A percentile compares a stretch with the other conserved stretches of the same genome.
Evolutionary conservation across 1,140 invertebrate species (phyloP).

Genomic region (Philotrypesis tridentata): DNA sequence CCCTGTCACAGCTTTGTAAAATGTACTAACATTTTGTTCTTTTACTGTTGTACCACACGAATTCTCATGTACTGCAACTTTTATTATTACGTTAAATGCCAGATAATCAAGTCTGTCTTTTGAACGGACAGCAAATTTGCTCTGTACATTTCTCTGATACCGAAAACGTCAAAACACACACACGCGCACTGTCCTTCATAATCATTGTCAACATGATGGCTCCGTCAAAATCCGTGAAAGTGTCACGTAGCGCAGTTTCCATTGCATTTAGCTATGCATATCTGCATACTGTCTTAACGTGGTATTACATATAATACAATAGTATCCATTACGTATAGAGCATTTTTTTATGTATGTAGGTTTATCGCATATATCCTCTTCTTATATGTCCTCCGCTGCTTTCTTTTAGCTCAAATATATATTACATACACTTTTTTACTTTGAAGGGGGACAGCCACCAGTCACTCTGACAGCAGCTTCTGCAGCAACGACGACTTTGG

Average conservation of each 20-base stretch:
- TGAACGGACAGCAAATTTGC: neutral
- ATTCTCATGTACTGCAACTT: neutral
- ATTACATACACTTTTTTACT: slow-evolving; percentile 69
- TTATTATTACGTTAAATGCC: slow-evolving; percentile 24
- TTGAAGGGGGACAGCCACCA: slow-evolving; percentile 64
- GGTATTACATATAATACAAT: slow-evolving; percentile 72
- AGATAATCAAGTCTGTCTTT: slow-evolving; percentile 3
- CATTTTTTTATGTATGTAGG: slow-evolving; percentile 58
- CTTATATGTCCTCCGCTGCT: slow-evolving; percentile 46
- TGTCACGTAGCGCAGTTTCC: slow-evolving; percentile 54
- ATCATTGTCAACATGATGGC: slow-evolving; percentile 29
- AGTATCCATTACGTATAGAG: slow-evolving; percentile 70
- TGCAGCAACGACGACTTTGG: slow-evolving; percentile 83
- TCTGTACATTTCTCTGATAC: slow-evolving; percentile 31
- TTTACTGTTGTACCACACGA: neutral
- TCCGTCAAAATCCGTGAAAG: slow-evolving; percentile 52
- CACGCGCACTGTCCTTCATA: slow-evolving; percentile 4
- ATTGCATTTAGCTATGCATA: slow-evolving; percentile 72
- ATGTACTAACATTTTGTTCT: slow-evolving; percentile 35
- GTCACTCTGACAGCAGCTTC: slow-evolving; percentile 86
- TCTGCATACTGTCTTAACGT: slow-evolving; percentile 69
- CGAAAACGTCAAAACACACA: neutral
- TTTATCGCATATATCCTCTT: slow-evolving; percentile 53
- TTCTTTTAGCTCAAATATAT: slow-evolving; percentile 62
- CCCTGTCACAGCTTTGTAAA: slow-evolving; percentile 41